A percentile compares a stretch with the other conserved stretches of the same genome.
phyloP scores from a whole-genome alignment of 2,797 vertebrate genomes.

The Rhinichthys osculus region DNA sequence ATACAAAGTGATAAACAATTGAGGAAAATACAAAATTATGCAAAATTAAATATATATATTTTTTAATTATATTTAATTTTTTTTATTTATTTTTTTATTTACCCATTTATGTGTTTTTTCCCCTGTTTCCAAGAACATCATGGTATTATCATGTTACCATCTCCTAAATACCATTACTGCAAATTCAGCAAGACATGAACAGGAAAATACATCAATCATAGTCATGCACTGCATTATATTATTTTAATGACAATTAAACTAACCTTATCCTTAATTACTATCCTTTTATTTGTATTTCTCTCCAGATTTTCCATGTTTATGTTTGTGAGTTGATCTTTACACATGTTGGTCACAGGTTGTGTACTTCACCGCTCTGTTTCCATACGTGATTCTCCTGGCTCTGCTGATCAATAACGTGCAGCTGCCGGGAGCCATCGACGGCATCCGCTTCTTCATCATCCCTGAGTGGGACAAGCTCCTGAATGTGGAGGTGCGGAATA shows the following conservation, averaged over 20 bases:
- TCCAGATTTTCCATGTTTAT: background rate
- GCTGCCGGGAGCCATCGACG: constrained; percentile 78
- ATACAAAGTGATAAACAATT: no score
- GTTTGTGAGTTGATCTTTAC: background rate
- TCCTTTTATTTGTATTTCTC: background rate
- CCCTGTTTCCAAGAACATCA: background rate
- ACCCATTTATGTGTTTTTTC: background rate
- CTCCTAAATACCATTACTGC: background rate
- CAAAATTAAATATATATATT: background rate
- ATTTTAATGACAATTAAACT: background rate
- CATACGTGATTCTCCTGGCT: constrained; percentile 78
- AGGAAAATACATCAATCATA: background rate
- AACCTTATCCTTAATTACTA: background rate
- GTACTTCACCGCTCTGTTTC: constrained; percentile 82
- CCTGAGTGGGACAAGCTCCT: constrained; percentile 77
- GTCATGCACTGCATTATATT: background rate
- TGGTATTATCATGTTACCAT: background rate
- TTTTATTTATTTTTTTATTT: background rate
- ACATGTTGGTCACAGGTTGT: constrained; percentile 70
- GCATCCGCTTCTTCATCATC: constrained; percentile 79
- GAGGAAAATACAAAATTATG: background rate
- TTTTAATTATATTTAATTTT: no score
- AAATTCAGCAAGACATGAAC: background rate
- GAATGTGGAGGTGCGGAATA: constrained; percentile 71
- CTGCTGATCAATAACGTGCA: constrained; percentile 80